These are phyloP conservation scores for Unio delphinus DNA, from an alignment of 2,888 invertebrate species.

Conservation along the genomic window DNA sequence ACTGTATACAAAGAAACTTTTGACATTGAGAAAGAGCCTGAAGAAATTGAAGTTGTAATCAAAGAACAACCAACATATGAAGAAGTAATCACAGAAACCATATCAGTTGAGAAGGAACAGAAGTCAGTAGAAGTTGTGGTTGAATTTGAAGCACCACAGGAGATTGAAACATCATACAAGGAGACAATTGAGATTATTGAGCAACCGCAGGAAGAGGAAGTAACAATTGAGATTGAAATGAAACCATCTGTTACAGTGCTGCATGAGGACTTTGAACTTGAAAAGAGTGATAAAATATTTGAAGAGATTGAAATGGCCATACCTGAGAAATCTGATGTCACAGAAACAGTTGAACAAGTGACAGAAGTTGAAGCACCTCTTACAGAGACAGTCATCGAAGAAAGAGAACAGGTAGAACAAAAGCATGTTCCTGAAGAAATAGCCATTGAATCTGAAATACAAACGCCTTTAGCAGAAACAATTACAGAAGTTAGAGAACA, in stretches of 20 bases:
- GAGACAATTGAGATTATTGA: constrained; percentile 2
- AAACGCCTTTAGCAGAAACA: too few species aligned
- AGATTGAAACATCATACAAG: constrained; percentile 3
- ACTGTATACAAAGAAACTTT: constrained; percentile 11
- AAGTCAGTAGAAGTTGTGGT: constrained; percentile 3
- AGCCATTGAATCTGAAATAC: too few species aligned
- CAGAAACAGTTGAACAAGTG: constrained; percentile 9
- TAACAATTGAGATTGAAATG: neutral
- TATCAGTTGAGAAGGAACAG: neutral
- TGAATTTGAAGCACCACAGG: neutral
- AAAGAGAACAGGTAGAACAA: too few species aligned
- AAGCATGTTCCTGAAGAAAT: too few species aligned
- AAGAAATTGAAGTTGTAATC: neutral
- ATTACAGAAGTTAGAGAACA: too few species aligned
- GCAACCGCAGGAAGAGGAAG: constrained; percentile 1
- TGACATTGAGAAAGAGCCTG: constrained; percentile 7
- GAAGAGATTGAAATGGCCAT: too few species aligned
- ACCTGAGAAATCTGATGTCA: constrained; percentile 1
- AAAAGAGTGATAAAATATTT: too few species aligned
- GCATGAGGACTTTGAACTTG: too few species aligned
- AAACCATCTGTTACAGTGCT: neutral
- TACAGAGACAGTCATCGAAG: too few species aligned
- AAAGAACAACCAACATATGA: constrained; percentile 5
- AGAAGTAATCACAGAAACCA: constrained; percentile 12
- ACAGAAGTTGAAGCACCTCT: neutral